Conservation (phyloP, 2,888 invertebrate genomes). For the Theretra japonica region DNA sequence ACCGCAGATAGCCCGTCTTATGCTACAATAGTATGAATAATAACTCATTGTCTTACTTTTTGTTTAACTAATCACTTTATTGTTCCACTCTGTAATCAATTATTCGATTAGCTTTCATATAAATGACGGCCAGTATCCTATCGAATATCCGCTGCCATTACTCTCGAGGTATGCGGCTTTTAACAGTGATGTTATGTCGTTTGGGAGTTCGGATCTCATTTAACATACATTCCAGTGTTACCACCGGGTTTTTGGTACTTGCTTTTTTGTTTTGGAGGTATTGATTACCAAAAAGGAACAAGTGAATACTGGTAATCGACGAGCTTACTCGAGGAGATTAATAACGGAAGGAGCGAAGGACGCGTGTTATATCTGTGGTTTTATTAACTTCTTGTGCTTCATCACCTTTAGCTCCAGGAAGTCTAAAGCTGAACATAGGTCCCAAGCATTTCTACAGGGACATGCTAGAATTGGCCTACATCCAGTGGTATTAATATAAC, state of each 20-base stretch:
- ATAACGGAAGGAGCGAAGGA: too few species aligned
- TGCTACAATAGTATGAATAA: constrained; percentile 77
- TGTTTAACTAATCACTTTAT: constrained; percentile 84
- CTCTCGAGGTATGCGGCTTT: constrained; percentile 59
- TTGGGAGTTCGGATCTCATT: constrained; percentile 12
- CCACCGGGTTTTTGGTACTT: constrained; percentile 7
- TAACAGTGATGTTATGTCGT: constrained; percentile 13
- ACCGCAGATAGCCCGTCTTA: constrained; percentile 67
- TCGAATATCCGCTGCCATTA: constrained; percentile 71
- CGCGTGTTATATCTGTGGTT: too few species aligned
- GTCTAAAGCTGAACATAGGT: too few species aligned
- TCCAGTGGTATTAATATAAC: too few species aligned
- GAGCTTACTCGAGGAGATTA: too few species aligned
- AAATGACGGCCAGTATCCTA: constrained; percentile 72
- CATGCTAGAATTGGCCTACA: too few species aligned
- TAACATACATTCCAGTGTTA: constrained; percentile 22
- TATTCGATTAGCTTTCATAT: constrained; percentile 82
- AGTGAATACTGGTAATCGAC: background rate
- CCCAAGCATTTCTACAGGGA: too few species aligned
- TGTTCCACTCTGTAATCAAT: constrained; percentile 83
- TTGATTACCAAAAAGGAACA: background rate
- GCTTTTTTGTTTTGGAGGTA: background rate
- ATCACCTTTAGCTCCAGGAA: too few species aligned
- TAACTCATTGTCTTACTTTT: constrained; percentile 84
- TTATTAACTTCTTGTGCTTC: too few species aligned